phyloP scores from a whole-genome alignment of 2,113 vertebrate genomes.

The Forbesichthys agassizii region DNA sequence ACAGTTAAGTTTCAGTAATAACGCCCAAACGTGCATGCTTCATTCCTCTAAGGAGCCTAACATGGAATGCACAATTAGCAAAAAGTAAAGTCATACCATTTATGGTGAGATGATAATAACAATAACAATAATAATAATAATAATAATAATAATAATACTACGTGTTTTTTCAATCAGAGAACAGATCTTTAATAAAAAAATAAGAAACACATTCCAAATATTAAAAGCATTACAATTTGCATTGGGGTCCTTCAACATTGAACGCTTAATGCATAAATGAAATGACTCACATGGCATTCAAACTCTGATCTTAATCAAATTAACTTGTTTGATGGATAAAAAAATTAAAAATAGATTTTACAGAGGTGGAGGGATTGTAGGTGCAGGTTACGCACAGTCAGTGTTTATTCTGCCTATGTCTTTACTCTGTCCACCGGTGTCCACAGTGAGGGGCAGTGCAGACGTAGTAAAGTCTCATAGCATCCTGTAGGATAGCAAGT shows the following conservation, averaged over 20 bases:
- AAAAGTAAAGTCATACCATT: slow-evolving; percentile 39
- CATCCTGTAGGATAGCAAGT: slow-evolving; percentile 76
- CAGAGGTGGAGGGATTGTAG: slow-evolving; percentile 1
- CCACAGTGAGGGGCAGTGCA: slow-evolving; percentile 93
- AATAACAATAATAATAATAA: too few species aligned
- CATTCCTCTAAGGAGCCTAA: slow-evolving; percentile 21
- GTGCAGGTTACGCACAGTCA: slow-evolving; percentile 4
- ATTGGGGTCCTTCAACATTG: too few species aligned
- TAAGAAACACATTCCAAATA: slow-evolving; percentile 28
- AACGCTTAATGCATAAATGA: too few species aligned
- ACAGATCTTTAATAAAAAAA: too few species aligned
- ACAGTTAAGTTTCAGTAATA: neutral
- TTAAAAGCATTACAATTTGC: slow-evolving; percentile 8
- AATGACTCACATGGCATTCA: too few species aligned
- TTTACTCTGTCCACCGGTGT: slow-evolving; percentile 91
- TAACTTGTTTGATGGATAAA: too few species aligned
- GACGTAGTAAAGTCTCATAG: slow-evolving; percentile 92
- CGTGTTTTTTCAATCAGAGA: too few species aligned
- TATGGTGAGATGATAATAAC: neutral
- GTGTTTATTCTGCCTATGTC: neutral
- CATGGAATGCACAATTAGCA: slow-evolving; percentile 37
- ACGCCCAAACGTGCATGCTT: neutral
- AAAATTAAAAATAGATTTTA: neutral
- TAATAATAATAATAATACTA: neutral
- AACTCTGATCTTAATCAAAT: too few species aligned